Conservation (phyloP, 2,113 vertebrate species). For the Piprites chloris region DNA sequence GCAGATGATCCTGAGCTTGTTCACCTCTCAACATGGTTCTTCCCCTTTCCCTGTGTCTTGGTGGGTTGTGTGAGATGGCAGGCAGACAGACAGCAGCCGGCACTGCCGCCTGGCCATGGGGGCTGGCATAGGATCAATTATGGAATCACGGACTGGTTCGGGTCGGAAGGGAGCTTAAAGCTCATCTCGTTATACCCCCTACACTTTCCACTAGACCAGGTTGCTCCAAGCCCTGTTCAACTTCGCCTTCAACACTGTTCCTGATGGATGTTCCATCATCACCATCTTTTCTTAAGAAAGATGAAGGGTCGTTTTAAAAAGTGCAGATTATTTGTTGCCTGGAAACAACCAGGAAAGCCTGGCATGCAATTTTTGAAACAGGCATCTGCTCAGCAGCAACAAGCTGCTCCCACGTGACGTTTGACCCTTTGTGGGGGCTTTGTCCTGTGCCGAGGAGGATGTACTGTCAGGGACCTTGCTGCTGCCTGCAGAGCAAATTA, state of each 20-base stretch:
- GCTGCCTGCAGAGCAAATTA: fast-evolving
- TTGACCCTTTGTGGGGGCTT: fast-evolving
- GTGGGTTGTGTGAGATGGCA: fast-evolving
- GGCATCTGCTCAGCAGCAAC: background rate
- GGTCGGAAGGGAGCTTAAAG: background rate
- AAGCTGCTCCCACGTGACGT: fast-evolving
- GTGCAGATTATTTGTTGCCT: background rate
- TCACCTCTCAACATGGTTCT: fast-evolving
- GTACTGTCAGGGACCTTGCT: background rate
- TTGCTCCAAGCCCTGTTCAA: background rate
- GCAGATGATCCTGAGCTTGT: fast-evolving
- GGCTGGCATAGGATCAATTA: background rate
- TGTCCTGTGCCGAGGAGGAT: fast-evolving
- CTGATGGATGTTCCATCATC: fast-evolving
- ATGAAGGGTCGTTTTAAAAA: background rate
- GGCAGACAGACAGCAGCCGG: background rate
- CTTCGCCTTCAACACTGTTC: background rate
- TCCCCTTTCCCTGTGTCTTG: fast-evolving
- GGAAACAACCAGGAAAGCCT: background rate
- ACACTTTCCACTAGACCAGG: background rate
- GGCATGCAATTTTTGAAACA: fast-evolving
- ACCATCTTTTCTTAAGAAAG: background rate
- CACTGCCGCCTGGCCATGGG: fast-evolving
- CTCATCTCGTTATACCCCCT: background rate
- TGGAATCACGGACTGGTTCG: background rate